phyloP scores from a whole-genome alignment of 1,140 invertebrate species.

The Limonius californicus region DNA sequence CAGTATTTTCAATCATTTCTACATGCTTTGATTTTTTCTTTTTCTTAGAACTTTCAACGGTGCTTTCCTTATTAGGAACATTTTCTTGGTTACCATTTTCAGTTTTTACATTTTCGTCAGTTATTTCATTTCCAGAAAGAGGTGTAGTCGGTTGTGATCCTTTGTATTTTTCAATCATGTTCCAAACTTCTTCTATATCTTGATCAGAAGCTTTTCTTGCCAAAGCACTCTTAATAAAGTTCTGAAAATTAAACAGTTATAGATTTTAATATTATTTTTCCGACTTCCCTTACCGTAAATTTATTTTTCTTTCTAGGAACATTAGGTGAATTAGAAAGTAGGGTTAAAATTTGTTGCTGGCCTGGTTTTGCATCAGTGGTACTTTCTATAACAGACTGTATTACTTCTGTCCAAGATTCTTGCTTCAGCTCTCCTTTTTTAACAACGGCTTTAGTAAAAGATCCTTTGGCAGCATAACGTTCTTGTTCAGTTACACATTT shows the following conservation, averaged over 20 bases:
- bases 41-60: too few relatives aligned
- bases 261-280: too few relatives aligned
- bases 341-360: conserved; percentile 63
- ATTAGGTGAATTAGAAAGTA: conserved; percentile 73
- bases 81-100: too few relatives aligned
- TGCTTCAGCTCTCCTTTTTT: conserved; percentile 92
- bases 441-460: conserved; percentile 61
- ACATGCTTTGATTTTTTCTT: too few relatives aligned
- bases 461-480: conserved; percentile 84
- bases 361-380: conserved; percentile 53
- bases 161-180: neutral
- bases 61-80: too few relatives aligned
- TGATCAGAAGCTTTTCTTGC: neutral
- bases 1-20: too few relatives aligned
- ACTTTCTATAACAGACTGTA: conserved; percentile 68
- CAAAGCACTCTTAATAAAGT: neutral
- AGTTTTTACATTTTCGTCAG: too few relatives aligned
- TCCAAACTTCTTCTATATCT: neutral
- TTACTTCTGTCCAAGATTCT: conserved; percentile 79
- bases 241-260: neutral
- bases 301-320: conserved; percentile 89
- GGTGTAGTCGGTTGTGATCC: too few relatives aligned
- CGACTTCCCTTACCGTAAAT: conserved; percentile 68
- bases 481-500: conserved; percentile 90
- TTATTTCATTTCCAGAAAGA: too few relatives aligned